Base-by-base conservation (phyloP, 2,113 vertebrate genomes). In the Sula dactylatra region DNA sequence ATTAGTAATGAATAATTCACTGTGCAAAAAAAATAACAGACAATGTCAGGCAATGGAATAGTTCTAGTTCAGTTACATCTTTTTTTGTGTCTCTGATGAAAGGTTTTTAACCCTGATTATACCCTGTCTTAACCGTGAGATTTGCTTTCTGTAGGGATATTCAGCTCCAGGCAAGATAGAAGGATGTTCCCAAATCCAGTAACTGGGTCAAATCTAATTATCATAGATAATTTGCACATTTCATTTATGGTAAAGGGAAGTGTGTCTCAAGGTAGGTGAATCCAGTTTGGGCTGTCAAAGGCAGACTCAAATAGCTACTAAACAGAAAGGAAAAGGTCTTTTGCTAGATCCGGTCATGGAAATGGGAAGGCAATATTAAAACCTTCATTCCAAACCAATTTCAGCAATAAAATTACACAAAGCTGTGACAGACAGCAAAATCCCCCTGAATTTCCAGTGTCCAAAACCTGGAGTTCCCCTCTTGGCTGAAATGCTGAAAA, bases 141-240 rank as follows among this genome's bases (percentile, higher is more conserved):
- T 95, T 93, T 91, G 58, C 69, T 92, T 97, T 96, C 88, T 90
- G 61, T 54, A 86, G 64, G 65, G 85, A 93, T 88, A 84, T 67
- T 92, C 90, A 95, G 85, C 92, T 95, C 64, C 79, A 97, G 85
- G 95, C 95, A 90, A 94, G 82, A 86, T 13, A 91, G 90, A 83
- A 97, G 76, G 67, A 95, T 94, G 92, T 92, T 95, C 94, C 94
- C 90, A 97, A 97, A 96, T 73, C 50, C 67, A 93, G 92, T 86
- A 97, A 95, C 87, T 95, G 94, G 96, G 94, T 97, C 96, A 94
- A 95, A 88, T 96, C 92, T 97, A 92, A 97, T 97, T 95, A 96
- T 96, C 88, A 95, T 92, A 96, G 93, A 88, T 86, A 95, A 94
- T 97, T 92, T 93, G 88, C 80, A 81, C 85, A 88, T 96, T 96